phyloP scores from a whole-genome alignment of 2,888 invertebrate species.

The Drosophila anomalata region DNA sequence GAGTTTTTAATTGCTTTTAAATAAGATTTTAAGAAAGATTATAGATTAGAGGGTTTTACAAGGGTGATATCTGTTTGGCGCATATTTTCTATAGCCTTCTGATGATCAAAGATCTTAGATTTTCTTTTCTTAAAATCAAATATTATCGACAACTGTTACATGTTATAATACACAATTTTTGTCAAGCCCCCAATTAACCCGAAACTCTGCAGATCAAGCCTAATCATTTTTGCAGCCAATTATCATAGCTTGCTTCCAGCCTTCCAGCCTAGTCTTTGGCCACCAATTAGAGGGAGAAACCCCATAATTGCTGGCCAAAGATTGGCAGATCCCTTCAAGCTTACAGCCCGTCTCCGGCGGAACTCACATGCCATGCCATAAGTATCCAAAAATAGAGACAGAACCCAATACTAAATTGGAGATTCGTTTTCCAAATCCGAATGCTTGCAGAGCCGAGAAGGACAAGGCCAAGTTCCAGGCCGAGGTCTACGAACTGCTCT shows the following conservation, averaged over 20 bases:
- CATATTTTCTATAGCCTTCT: too few relatives aligned
- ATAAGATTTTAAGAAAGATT: not conserved
- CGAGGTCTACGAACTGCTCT: conserved; percentile 98
- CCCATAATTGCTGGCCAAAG: conserved; percentile 9
- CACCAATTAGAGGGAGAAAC: conserved; percentile 11
- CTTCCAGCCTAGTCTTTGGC: conserved; percentile 50
- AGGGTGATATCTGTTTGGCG: too few relatives aligned
- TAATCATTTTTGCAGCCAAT: conserved; percentile 32
- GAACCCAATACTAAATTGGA: conserved; percentile 38
- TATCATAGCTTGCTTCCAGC: conserved; percentile 70
- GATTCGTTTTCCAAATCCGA: conserved; percentile 38
- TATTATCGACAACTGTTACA: too few relatives aligned
- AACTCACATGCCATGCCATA: conserved; percentile 64
- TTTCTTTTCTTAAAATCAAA: too few relatives aligned
- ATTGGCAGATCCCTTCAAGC: conserved; percentile 29
- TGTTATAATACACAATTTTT: too few relatives aligned
- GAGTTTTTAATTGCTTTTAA: not conserved
- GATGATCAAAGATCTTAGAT: too few relatives aligned
- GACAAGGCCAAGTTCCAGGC: conserved; percentile 99
- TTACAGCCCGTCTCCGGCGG: conserved; percentile 46
- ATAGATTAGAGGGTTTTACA: too few relatives aligned
- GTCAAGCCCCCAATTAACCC: not conserved
- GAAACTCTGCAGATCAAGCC: conserved; percentile 24
- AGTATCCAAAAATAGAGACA: conserved; percentile 52
- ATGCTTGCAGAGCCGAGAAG: conserved; percentile 93